Percentiles rank a stretch among this genome's conserved stretches.
phyloP scores from a whole-genome alignment of 2,888 invertebrate species.

The Athalia circularis region DNA sequence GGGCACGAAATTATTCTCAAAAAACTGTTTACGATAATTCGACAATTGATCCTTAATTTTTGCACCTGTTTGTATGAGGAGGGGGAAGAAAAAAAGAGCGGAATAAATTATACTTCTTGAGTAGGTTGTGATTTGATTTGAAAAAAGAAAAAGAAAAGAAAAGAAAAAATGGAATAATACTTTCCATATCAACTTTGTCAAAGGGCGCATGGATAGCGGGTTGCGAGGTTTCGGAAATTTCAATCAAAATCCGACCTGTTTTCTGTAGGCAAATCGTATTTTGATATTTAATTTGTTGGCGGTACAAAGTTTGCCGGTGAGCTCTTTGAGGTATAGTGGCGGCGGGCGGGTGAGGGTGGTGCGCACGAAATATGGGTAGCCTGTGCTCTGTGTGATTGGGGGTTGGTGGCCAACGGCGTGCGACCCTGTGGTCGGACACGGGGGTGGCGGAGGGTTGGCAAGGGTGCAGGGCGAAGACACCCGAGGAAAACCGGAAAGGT shows the following conservation, averaged over 20 bases:
- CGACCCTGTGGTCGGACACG: conserved; percentile 23
- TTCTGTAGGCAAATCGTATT: conserved; percentile 33
- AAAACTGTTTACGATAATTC: too few species aligned
- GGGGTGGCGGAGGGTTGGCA: conserved; percentile 17
- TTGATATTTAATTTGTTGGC: conserved; percentile 46
- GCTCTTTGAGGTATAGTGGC: conserved; percentile 44
- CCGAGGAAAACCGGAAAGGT: conserved; percentile 34
- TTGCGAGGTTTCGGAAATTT: too few species aligned
- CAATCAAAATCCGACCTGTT: conserved; percentile 2
- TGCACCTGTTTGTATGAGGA: background rate
- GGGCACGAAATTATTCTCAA: too few species aligned
- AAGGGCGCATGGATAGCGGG: too few species aligned
- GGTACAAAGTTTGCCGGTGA: conserved; percentile 44
- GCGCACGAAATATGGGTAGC: background rate
- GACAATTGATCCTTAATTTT: background rate
- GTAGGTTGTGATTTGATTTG: too few species aligned
- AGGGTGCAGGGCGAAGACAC: conserved; percentile 3
- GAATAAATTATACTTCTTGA: too few species aligned
- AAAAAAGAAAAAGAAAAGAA: too few species aligned
- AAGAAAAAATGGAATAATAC: too few species aligned
- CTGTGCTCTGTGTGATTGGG: conserved; percentile 11
- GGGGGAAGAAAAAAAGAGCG: background rate
- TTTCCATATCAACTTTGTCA: too few species aligned
- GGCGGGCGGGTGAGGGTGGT: background rate
- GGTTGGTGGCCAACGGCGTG: conserved; percentile 38